Conservation (phyloP, 2,797 vertebrate genomes). For the Pangasius macronema region DNA sequence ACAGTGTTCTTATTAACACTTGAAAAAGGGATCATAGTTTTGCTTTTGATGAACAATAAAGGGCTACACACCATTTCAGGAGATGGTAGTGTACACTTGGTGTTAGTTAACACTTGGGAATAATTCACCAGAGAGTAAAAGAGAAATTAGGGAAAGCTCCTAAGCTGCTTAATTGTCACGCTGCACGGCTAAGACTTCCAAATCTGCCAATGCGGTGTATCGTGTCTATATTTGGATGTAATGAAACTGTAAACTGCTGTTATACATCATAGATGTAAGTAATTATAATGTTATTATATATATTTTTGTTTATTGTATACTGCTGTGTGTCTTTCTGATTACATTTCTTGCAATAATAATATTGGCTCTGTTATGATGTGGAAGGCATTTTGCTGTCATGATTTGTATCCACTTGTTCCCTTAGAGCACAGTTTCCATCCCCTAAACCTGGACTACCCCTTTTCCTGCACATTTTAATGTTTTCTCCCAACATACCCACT, state of each 20-base stretch:
- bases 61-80: constrained; percentile 15
- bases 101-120: not conserved
- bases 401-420: not conserved
- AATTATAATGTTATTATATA: not conserved
- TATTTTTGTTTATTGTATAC: not conserved
- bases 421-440: not conserved
- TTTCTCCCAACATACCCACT: not conserved
- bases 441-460: not conserved
- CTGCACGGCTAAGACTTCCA: not conserved
- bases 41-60: not conserved
- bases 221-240: not conserved
- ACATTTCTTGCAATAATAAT: constrained; percentile 10
- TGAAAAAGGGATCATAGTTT: not conserved
- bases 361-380: not conserved
- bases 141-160: not conserved
- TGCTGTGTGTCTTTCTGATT: not conserved
- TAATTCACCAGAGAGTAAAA: constrained; percentile 13
- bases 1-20: not conserved
- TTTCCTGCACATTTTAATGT: not conserved
- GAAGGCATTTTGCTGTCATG: not conserved
- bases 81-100: constrained; percentile 12
- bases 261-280: constrained; percentile 26
- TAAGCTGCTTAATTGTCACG: not conserved
- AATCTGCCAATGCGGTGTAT: not conserved
- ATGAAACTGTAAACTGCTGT: constrained; percentile 2